Base-by-base conservation (phyloP, 2,888 invertebrate genomes). In the Corbicula japonica region DNA sequence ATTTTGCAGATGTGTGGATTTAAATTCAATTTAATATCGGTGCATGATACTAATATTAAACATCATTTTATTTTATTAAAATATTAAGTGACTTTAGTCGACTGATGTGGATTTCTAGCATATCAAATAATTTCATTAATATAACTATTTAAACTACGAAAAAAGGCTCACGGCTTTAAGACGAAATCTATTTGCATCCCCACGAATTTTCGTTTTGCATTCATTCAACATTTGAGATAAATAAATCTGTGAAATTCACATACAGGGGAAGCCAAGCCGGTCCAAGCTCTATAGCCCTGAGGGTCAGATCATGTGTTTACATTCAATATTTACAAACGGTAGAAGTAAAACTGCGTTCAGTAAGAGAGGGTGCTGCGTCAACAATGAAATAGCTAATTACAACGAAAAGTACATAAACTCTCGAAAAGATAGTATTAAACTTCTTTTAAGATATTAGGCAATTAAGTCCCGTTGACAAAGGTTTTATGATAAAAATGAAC, bases 1-100 rank as follows among this genome's bases (percentile, higher is more conserved):
- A 71, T 28, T 54, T 54, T 56, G 61, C 76, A 76, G 76, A 71
- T 76, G 76, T 66, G 71, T 23, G 71, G 66, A 65, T 76, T 76
- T 66, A 52, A 61, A 48, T 60, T 60, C 73, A 73, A 73, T 73
- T 66, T 46, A 58, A 56, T 58, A 44, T 69, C 32, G 34, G 58
- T 56, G 46, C 66, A 50, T 48, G 34, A 46, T 23, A 41, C 38
- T 35, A 73, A 63, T 63, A 72, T 72, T 72, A 56, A 72, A 50
- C 41, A 21, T 30, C 1, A 30, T 3, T 46, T 32, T 72, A 26
- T 60, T 65, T 73, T 56, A 58, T 56, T 30, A 21, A 26, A 46
- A 44, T n/a, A n/a, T n/a, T n/a, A n/a, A n/a, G n/a, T n/a, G n/a
- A n/a, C n/a, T n/a, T n/a, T n/a, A n/a, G n/a, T n/a, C n/a, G n/a